A percentile compares a stretch with the other conserved stretches of the same genome.
Conservation (phyloP, 92 coral and sea anemone genomes). For the Zoanthus sociatus region DNA sequence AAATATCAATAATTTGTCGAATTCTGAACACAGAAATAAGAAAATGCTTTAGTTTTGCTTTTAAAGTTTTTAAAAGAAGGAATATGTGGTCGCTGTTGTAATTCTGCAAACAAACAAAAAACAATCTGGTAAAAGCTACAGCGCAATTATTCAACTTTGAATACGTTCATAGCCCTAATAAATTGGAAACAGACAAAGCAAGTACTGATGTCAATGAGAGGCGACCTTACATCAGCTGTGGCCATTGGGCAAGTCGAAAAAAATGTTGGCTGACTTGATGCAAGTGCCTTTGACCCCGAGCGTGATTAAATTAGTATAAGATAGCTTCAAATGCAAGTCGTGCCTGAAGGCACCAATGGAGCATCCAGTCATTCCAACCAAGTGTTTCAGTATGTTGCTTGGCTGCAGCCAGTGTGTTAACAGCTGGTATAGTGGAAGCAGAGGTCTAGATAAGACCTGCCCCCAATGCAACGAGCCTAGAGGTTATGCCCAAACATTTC, state of each 20-base stretch:
- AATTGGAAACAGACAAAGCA: background rate
- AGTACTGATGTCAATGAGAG: background rate
- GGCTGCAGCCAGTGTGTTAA: conserved; percentile 50
- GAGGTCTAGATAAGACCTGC: conserved; percentile 48
- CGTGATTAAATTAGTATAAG: conserved; percentile 41
- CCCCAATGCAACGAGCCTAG: conserved; percentile 33
- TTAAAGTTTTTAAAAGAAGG: background rate
- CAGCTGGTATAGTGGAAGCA: conserved; percentile 50
- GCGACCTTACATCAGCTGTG: background rate
- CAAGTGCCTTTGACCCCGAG: conserved; percentile 42
- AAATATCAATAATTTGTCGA: no score
- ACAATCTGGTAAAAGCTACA: background rate
- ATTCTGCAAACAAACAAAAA: no score
- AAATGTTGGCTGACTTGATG: conserved; percentile 33
- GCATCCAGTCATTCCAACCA: conserved; percentile 45
- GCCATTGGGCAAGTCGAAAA: conserved; percentile 7
- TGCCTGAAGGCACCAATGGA: conserved; percentile 44
- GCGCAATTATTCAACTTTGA: no score
- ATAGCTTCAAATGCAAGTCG: conserved; percentile 55
- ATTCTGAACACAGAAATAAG: background rate
- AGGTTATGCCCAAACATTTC: conserved; percentile 56
- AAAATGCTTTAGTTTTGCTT: background rate
- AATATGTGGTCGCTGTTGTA: no score
- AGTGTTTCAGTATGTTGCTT: conserved; percentile 43
- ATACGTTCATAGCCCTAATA: no score